These are phyloP conservation scores for Eupithecia tripunctaria DNA, from an alignment of 2,888 invertebrate species.

Conservation along the genomic window DNA sequence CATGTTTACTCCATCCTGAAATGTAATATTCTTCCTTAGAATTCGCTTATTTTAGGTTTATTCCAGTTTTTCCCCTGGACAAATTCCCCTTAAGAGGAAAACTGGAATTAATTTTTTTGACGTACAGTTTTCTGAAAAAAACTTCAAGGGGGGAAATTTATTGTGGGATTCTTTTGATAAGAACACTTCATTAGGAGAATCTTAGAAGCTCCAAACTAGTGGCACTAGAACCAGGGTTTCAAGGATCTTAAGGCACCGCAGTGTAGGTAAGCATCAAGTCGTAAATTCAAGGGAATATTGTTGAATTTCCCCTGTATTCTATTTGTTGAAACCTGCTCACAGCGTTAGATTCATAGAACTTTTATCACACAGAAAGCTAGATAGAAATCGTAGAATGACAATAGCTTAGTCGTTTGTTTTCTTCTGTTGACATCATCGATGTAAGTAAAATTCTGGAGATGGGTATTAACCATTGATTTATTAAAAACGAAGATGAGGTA, in stretches of 20 bases:
- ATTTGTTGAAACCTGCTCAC: conserved; percentile 5
- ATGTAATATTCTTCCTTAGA: background rate
- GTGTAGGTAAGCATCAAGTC: background rate
- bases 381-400: background rate
- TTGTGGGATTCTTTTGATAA: background rate
- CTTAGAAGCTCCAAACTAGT: conserved; percentile 54
- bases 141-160: too few species aligned
- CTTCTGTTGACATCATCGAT: background rate
- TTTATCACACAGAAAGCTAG: background rate
- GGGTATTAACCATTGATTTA: too few species aligned
- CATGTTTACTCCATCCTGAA: background rate
- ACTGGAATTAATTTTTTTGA: too few species aligned
- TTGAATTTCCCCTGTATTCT: background rate
- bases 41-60: background rate
- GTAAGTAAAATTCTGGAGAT: too few species aligned
- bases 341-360: background rate
- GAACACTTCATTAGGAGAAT: conserved; percentile 53
- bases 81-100: too few species aligned
- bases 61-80: too few species aligned
- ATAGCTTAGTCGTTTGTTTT: background rate
- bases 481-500: too few species aligned
- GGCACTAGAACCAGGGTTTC: conserved; percentile 35
- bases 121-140: too few species aligned
- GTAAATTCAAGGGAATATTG: background rate
- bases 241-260: background rate